Base-by-base conservation (phyloP, 2,797 vertebrate species). In the Eulemur mongoz region DNA sequence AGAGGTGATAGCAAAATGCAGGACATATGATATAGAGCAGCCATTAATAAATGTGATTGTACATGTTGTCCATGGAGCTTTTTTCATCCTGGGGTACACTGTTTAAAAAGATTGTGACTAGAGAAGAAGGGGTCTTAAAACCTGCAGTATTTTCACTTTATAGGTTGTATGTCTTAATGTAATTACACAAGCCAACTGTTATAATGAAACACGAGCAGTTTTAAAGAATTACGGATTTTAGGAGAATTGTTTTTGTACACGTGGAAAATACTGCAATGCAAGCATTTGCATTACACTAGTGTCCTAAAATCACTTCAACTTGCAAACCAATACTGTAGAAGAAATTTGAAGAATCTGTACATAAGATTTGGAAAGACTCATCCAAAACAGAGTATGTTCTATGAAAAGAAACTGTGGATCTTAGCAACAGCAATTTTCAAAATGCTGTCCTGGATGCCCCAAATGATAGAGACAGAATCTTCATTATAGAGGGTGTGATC, bases 291-390 rank as follows among this genome's bases (percentile, higher is more conserved):
- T 82, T 85, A 88, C 48, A 90, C 38, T 79, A 87, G 73, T 73
- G 95, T 63, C 92, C 78, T 96, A 93, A 95, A 95, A 89, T 86
- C 83, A 96, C 48, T 96, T 92, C n/a, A 91, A 93, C 83, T 94
- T 91, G 52, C 22, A 97, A 96, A 96, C 22, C 57, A 96, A 95
- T 69, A 94, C 22, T 88, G 35, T 76, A 78, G 52, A 94, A 91
- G 61, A 96, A 93, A 96, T 94, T 52, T 95, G 54, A 95, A 94
- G 85, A 96, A 91, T 95, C 69, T 38, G 22, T 86, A 89, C 59
- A 69, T 61, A 92, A 83, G 85, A 91, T 93, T 79, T 95, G 88
- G 50, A 89, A 96, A 96, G 35, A 97, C 35, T 95, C 63, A 91
- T 70, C 25, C 35, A 86, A 96, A 97, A 86, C 61, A 94, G 45